Evolutionary conservation across 2,113 vertebrate genomes (phyloP), one percentile per base, ranked within the genome.

Genomic region (Lipotes vexillifer): DNA sequence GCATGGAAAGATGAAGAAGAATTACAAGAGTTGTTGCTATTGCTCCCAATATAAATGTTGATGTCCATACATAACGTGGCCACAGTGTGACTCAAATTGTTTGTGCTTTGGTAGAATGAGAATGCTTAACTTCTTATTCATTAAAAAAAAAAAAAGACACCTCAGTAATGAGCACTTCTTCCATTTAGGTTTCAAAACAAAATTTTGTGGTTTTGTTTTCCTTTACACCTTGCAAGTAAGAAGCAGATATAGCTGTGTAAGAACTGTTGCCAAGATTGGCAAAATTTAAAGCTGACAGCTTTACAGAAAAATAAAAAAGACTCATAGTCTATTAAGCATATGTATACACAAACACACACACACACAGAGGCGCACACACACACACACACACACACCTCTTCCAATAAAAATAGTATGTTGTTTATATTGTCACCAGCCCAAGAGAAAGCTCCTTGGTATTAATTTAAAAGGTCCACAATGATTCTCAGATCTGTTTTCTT

Each of bases 151-250:
- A 52, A 85, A 52, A 75, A 74, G 29, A 68, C 14, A 44, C 3
- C 10, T 84, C 14, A 41, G 3, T 59, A 72, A 69, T 33, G 92
- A 95, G 27, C 9, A 71, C 10, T 2, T 49, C 55, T 90, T 84
- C 27, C n/a, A 85, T 59, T 95, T 81, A 82, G 12, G 57, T 90
- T 96, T 95, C 82, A 84, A 84, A 96, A 96, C 31, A 93, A 96
- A 97, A 92, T 11, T 74, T 55, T 44, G 15, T 81, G 33, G 3
- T 8, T 77, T 65, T 77, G 29, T 66, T 80, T 85, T 14, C 12
- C 80, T 52, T 88, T 68, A 61, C 9, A 87, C 6, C 49, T 92
- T 81, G 44, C 9, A 96, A 74, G 93, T 23, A 88, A 31, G 29
- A 95, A 96, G 25, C 21, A 93, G 38, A 78, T 78, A 81, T 4